phyloP scores from a whole-genome alignment of 2,797 vertebrate genomes.

The Pipistrellus kuhlii region DNA sequence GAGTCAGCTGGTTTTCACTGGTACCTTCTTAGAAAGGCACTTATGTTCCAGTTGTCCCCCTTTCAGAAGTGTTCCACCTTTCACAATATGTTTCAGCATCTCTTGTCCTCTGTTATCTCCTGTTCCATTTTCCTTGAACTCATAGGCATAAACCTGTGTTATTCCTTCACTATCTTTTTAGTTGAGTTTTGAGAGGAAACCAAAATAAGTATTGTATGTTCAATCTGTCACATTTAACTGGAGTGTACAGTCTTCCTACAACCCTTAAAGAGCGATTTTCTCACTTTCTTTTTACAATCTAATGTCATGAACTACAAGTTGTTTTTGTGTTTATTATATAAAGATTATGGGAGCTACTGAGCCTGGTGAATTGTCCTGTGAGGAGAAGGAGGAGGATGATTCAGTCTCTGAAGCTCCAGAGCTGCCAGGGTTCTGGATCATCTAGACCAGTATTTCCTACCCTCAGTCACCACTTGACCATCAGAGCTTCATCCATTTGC shows the following conservation, averaged over 20 bases:
- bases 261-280: slow-evolving; percentile 1
- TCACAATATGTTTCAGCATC: neutral
- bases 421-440: neutral
- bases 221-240: neutral
- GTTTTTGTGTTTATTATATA: neutral
- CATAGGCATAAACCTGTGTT: neutral
- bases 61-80: neutral
- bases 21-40: neutral
- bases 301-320: neutral
- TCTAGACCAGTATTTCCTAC: too few relatives aligned
- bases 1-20: neutral
- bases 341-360: neutral
- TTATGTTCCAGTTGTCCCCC: neutral
- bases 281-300: neutral
- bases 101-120: neutral
- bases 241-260: neutral
- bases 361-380: neutral
- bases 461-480: fast-evolving
- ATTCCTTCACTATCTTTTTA: slow-evolving; percentile 13
- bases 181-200: slow-evolving; percentile 39
- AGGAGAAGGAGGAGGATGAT: neutral
- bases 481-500: neutral
- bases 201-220: slow-evolving; percentile 19
- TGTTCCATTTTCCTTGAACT: neutral
- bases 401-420: neutral